Base-by-base conservation (phyloP, 2,797 vertebrate species). In the Antennarius maculatus region DNA sequence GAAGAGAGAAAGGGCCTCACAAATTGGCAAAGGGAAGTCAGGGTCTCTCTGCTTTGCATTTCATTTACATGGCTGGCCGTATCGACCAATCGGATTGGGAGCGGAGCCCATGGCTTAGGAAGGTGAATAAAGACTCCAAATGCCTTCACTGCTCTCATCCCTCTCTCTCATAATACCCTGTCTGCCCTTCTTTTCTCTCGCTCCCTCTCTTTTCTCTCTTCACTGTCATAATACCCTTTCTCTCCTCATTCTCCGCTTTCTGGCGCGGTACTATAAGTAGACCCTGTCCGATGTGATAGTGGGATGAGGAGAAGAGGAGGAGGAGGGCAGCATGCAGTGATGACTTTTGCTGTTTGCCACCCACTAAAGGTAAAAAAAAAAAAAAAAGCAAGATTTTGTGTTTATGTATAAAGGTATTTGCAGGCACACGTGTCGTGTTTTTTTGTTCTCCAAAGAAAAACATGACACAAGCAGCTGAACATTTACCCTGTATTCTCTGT, bases 51-150 rank as follows among this genome's bases (percentile, higher is more conserved):
- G 90, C 91, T 94, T 94, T 94, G 93, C 92, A 94, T 94, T 93
- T 96, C 92, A 96, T 97, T 96, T 96, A 94, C 95, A 96, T 95
- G 93, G 90, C 77, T 92, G 94, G 92, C 93, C 91, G 89, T 92
- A 92, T 92, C 93, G 89, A 93, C 93, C 95, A 96, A 95, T 93
- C 93, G 85, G 91, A 92, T 92, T 92, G 91, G 88, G 89, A 92
- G 90, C 82, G 59, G 77, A 88, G 88, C 91, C 83, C 77, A 84
- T 87, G 85, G 90, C 88, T 93, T 93, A 92, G 91, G 86, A 81
- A 89, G 83, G 83, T 74, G 84, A 92, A 92, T 90, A 92, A 91
- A 92, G 91, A 91, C 88, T 89, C 80, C 83, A 89, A 91, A 92
- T 93, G 89, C 92, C 90, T 91, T 92, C 89, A 92, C 82, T 88